phyloP scores from a whole-genome alignment of 2,113 vertebrate species.

The Paracanthobrama guichenoti region DNA sequence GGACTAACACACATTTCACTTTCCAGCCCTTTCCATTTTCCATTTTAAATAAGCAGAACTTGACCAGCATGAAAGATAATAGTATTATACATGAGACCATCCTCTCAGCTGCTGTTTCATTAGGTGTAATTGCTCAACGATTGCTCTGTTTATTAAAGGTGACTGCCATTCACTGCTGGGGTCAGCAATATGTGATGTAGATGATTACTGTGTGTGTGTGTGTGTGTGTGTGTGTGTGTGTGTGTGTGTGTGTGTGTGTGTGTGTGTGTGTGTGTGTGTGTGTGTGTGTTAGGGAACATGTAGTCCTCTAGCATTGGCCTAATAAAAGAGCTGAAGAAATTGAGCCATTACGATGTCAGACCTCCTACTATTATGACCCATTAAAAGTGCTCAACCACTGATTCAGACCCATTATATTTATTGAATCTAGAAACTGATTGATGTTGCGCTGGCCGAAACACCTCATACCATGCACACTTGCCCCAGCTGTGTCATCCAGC shows the following conservation, averaged over 20 bases:
- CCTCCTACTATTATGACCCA: slow-evolving; percentile 72
- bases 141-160: slow-evolving; percentile 75
- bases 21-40: slow-evolving; percentile 5
- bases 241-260: too few species aligned
- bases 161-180: slow-evolving; percentile 39
- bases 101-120: slow-evolving; percentile 75
- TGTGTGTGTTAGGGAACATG: slow-evolving; percentile 35
- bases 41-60: slow-evolving; percentile 56
- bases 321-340: slow-evolving; percentile 71
- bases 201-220: slow-evolving; percentile 62
- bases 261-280: too few species aligned
- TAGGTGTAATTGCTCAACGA: slow-evolving; percentile 72
- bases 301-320: slow-evolving; percentile 55
- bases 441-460: slow-evolving; percentile 52
- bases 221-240: too few species aligned
- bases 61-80: slow-evolving; percentile 51
- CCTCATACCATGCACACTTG: slow-evolving; percentile 55
- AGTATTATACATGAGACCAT: slow-evolving; percentile 58
- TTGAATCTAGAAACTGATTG: slow-evolving; percentile 72
- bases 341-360: slow-evolving; percentile 78
- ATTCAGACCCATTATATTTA: slow-evolving; percentile 80
- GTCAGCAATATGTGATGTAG: slow-evolving; percentile 66
- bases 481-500: slow-evolving; percentile 43
- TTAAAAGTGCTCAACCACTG: slow-evolving; percentile 69
- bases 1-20: not conserved